A percentile compares a stretch with the other conserved stretches of the same genome.
Evolutionary conservation across 2,113 vertebrate genomes (phyloP).

Genomic region (Aspidoscelis tigris): DNA sequence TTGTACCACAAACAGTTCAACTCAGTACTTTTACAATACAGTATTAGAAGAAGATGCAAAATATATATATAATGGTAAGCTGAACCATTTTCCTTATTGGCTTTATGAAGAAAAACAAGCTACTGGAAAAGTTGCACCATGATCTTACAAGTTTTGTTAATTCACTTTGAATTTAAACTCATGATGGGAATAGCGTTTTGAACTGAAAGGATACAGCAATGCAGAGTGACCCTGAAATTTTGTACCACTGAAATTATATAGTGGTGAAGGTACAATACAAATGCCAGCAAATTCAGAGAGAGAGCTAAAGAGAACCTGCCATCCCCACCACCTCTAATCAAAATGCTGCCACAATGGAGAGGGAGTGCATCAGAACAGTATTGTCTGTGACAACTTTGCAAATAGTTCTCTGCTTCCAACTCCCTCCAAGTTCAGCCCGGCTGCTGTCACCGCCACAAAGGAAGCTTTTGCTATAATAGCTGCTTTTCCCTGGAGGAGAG

Average conservation of each 20-base stretch:
- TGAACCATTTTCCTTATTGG: background rate
- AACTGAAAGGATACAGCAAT: background rate
- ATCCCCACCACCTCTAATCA: background rate
- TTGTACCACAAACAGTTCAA: constrained; percentile 28
- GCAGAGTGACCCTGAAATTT: background rate
- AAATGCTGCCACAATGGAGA: background rate
- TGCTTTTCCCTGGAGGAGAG: constrained; percentile 58
- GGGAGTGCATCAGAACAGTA: background rate
- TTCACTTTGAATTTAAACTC: background rate
- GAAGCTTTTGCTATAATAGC: constrained; percentile 35
- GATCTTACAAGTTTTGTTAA: background rate
- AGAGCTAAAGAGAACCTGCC: background rate
- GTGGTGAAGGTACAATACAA: constrained; percentile 25
- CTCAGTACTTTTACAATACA: background rate
- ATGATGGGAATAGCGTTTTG: background rate
- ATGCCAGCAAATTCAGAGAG: background rate
- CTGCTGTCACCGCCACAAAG: constrained; percentile 27
- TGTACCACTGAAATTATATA: background rate
- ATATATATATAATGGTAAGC: background rate
- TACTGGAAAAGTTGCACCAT: background rate
- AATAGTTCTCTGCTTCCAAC: constrained; percentile 27
- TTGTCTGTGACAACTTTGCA: background rate
- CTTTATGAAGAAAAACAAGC: background rate
- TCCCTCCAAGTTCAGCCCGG: constrained; percentile 20
- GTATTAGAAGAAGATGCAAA: background rate